Evolutionary conservation across 1,140 invertebrate species (phyloP), one percentile per base, ranked within the genome.

Genomic region (Drosophila nikananu): DNA sequence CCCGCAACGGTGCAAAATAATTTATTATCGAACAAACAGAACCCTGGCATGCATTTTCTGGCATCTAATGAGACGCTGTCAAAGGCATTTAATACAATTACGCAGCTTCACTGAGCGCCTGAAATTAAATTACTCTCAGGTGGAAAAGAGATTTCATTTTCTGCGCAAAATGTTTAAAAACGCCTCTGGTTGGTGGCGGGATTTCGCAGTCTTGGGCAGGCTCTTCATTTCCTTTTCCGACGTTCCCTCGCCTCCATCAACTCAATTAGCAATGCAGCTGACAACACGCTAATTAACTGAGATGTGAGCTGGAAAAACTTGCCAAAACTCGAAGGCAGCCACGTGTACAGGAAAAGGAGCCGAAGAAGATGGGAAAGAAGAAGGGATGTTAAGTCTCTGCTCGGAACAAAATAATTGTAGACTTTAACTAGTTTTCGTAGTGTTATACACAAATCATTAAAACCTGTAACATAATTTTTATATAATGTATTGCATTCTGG

Each of bases 211-310:
- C n/a, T 23, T 46, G 15, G 49, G 61, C 63, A 13, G 30, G 21
- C n/a, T 19, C n/a, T 42, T 46, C 12, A 35, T 51, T 52, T 32
- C 37, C 57, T 27, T 23, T 25, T 21, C 15, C 13, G 42, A 12
- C 57, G 19, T 25, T 21, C 21, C 35, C 21, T 35, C 13, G 44
- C 23, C 41, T 58, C 30, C 48, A 75, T 78, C 64, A 84, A 86
- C 82, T 86, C 74, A 86, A 86, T 86, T 86, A 86, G 82, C 77
- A 81, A 74, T 86, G 82, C 82, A 86, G 82, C 82, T 84, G 78
- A 70, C 77, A 84, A 75, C 68, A 73, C 61, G 82, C 77, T 86
- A 86, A 86, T 86, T 86, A 86, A 86, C 82, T 81, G 67, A 75
- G 74, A 63, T 77, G 77, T 70, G 49, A 78, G 62, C 57, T 86